A percentile compares a stretch with the other conserved stretches of the same genome.
Conservation (phyloP, 2,888 invertebrate species). For the Scaptomyza flava region DNA sequence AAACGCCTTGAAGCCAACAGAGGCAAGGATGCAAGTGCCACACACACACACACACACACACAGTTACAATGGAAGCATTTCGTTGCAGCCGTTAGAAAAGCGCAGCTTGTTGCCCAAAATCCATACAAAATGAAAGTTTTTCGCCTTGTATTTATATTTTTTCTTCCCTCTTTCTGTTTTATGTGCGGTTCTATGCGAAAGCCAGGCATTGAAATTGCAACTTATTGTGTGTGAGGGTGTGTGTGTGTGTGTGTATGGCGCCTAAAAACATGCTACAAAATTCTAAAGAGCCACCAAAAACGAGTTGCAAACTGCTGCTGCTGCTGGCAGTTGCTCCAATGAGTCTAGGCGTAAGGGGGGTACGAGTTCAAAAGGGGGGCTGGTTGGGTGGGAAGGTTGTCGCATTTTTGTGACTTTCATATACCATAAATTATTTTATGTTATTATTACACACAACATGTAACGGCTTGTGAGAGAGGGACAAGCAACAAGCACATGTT, state of each 20-base stretch:
- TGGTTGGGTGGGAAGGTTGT: neutral
- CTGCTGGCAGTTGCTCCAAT: slow-evolving; percentile 39
- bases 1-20: slow-evolving; percentile 40
- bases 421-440: slow-evolving; percentile 79
- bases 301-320: slow-evolving; percentile 13
- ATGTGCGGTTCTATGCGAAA: slow-evolving; percentile 1
- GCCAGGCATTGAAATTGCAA: slow-evolving; percentile 53
- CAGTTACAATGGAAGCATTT: slow-evolving; percentile 39
- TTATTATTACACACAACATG: slow-evolving; percentile 69
- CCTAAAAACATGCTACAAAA: slow-evolving; percentile 61
- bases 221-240: slow-evolving; percentile 33
- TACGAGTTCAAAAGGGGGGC: neutral
- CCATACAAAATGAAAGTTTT: slow-evolving; percentile 69
- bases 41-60: neutral
- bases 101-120: slow-evolving; percentile 48
- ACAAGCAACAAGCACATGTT: slow-evolving; percentile 60
- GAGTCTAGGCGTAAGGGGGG: neutral
- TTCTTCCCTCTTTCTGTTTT: neutral
- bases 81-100: slow-evolving; percentile 41
- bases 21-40: slow-evolving; percentile 27
- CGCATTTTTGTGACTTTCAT: slow-evolving; percentile 79
- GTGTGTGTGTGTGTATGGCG: slow-evolving; percentile 23
- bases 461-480: slow-evolving; percentile 23
- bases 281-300: slow-evolving; percentile 59
- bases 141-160: slow-evolving; percentile 6